Conservation (phyloP, 2,113 vertebrate genomes). For the Prochilodus magdalenae region DNA sequence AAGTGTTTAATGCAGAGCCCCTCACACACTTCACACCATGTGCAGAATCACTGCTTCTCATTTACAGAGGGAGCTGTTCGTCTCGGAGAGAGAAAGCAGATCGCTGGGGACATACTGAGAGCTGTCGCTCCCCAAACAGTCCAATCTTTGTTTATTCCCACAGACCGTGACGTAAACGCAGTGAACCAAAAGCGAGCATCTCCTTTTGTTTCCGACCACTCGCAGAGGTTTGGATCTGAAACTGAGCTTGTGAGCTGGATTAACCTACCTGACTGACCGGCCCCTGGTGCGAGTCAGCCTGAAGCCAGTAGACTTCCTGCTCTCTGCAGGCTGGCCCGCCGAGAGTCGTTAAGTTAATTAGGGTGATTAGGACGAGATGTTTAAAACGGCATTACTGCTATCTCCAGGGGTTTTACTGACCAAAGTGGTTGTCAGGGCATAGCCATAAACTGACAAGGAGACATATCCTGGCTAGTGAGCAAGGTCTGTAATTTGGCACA, state of each 20-base stretch:
- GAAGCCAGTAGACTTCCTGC: slow-evolving; percentile 39
- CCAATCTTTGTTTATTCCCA: neutral
- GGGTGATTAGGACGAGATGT: slow-evolving; percentile 46
- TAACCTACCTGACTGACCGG: slow-evolving; percentile 19
- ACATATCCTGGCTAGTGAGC: neutral
- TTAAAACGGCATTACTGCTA: slow-evolving; percentile 42
- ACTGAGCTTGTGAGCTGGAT: neutral
- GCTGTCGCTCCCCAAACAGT: neutral
- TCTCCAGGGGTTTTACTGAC: slow-evolving; percentile 28
- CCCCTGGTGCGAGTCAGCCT: slow-evolving; percentile 9
- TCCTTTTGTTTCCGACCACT: slow-evolving; percentile 18
- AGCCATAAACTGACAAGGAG: neutral
- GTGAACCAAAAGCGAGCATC: neutral
- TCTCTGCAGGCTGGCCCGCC: slow-evolving; percentile 28
- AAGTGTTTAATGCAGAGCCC: no score
- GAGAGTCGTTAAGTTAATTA: slow-evolving; percentile 50
- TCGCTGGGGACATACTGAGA: neutral
- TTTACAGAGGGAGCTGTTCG: neutral
- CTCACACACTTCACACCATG: no score
- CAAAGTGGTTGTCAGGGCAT: neutral
- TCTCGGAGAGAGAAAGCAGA: neutral
- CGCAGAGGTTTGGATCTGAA: slow-evolving; percentile 1
- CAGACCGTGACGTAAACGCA: neutral
- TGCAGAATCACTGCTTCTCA: neutral
- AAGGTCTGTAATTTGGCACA: slow-evolving; percentile 15